These are phyloP conservation scores for Pseudopleuronectes americanus DNA, from an alignment of 2,797 vertebrate genomes.

Conservation along the genomic window DNA sequence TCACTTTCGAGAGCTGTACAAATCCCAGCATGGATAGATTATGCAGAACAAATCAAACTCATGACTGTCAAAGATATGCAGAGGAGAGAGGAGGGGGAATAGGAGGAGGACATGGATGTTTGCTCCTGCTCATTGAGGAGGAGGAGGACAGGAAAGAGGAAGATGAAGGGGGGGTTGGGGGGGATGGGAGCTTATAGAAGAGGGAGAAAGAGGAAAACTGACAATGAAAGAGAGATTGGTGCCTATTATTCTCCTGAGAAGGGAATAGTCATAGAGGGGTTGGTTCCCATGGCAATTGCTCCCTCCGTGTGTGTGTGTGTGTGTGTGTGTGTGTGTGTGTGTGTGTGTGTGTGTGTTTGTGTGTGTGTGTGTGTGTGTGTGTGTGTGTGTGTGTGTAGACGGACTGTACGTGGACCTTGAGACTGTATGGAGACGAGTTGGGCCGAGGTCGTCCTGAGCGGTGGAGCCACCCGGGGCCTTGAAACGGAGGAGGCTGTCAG, in stretches of 20 bases:
- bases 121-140: constrained; percentile 35
- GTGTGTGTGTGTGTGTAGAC: constrained; percentile 28
- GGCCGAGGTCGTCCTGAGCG: constrained; percentile 39
- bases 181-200: constrained; percentile 21
- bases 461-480: constrained; percentile 52
- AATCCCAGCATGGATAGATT: constrained; percentile 54
- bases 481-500: constrained; percentile 47
- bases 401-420: constrained; percentile 52
- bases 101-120: constrained; percentile 23
- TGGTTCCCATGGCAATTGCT: constrained; percentile 88
- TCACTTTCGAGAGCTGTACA: constrained; percentile 33
- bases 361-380: constrained; percentile 36
- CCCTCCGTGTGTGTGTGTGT: constrained; percentile 34
- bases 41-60: constrained; percentile 53
- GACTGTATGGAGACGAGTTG: constrained; percentile 58
- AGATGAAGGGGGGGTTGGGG: constrained; percentile 28
- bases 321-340: constrained; percentile 27
- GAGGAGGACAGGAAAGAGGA: constrained; percentile 15
- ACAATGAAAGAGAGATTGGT: constrained; percentile 74
- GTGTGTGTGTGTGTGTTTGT: constrained; percentile 28
- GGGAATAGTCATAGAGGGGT: constrained; percentile 80
- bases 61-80: constrained; percentile 34
- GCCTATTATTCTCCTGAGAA: constrained; percentile 83
- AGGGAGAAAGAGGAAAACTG: constrained; percentile 42
- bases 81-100: constrained; percentile 9